Conservation (phyloP, 2,888 invertebrate species). For the Apodemia duryi region DNA sequence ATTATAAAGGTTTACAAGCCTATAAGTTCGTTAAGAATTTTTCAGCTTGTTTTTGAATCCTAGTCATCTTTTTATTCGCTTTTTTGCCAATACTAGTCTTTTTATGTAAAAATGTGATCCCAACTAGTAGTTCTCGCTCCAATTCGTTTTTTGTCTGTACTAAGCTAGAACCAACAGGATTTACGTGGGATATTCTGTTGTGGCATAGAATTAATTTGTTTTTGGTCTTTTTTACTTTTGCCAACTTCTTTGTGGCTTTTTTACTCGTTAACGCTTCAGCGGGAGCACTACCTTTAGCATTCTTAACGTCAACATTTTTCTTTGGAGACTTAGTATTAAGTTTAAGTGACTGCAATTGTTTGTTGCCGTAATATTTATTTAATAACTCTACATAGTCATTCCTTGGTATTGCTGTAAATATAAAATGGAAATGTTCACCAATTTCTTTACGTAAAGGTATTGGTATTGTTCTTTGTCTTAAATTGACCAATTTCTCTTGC, state of each 20-base stretch:
- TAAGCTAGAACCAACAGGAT: conserved; percentile 37
- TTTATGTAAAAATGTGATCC: conserved; percentile 41
- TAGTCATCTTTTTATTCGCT: conserved; percentile 49
- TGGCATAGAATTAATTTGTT: conserved; percentile 45
- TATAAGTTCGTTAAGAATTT: conserved; percentile 58
- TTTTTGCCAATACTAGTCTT: conserved; percentile 45
- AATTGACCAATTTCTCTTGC: conserved; percentile 50
- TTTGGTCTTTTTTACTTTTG: conserved; percentile 34
- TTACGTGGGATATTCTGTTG: conserved; percentile 39
- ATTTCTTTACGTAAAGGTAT: conserved; percentile 66
- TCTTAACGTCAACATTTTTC: neutral
- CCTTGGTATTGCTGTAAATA: conserved; percentile 69
- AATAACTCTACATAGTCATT: conserved; percentile 59
- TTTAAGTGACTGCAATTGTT: conserved; percentile 26
- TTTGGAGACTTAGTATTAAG: neutral
- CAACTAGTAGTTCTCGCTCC: conserved; percentile 43
- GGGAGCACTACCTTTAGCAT: neutral
- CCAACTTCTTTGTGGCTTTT: conserved; percentile 38
- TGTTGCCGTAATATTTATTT: conserved; percentile 44
- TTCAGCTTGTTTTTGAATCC: conserved; percentile 49
- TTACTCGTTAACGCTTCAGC: conserved; percentile 8
- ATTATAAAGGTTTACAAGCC: conserved; percentile 27
- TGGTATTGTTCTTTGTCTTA: conserved; percentile 49
- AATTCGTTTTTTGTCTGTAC: conserved; percentile 45
- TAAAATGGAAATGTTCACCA: conserved; percentile 67